These are phyloP conservation scores for Rhagium mordax DNA, from an alignment of 2,888 invertebrate genomes.

Conservation along the genomic window DNA sequence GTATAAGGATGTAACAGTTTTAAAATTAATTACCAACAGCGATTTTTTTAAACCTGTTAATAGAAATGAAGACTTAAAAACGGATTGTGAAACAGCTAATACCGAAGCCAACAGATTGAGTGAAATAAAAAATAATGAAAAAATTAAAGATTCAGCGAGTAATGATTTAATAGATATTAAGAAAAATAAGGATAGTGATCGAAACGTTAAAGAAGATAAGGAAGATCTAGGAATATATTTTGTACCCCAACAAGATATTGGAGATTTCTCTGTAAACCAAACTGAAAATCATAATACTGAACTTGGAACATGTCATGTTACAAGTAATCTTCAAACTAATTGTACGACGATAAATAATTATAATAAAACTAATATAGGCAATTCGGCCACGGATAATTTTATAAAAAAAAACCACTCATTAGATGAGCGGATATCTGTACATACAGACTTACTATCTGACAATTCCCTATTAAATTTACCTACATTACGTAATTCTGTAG, in stretches of 20 bases:
- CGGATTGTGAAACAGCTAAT: background rate
- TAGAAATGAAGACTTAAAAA: conserved; percentile 23
- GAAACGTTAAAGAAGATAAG: background rate
- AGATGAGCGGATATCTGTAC: conserved; percentile 6
- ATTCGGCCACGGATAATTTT: background rate
- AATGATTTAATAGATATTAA: background rate
- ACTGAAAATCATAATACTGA: background rate
- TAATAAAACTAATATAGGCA: background rate
- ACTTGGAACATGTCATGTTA: background rate
- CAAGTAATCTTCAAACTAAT: background rate
- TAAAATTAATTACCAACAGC: conserved; percentile 58
- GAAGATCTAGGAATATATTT: background rate
- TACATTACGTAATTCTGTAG: conserved; percentile 58
- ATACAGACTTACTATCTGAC: conserved; percentile 56
- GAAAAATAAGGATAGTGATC: background rate
- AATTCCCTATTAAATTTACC: conserved; percentile 58
- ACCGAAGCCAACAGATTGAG: background rate
- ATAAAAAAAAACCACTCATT: background rate
- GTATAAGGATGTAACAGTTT: conserved; percentile 62
- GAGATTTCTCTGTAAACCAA: background rate
- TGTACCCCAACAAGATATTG: background rate
- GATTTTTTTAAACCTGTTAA: conserved; percentile 57
- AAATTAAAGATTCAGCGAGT: background rate
- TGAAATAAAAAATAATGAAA: background rate
- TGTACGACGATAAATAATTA: background rate